Evolutionary conservation across 1,140 invertebrate genomes (phyloP), one percentile per base, ranked within the genome.

Genomic region (Macrotrachela quadricornifera): DNA sequence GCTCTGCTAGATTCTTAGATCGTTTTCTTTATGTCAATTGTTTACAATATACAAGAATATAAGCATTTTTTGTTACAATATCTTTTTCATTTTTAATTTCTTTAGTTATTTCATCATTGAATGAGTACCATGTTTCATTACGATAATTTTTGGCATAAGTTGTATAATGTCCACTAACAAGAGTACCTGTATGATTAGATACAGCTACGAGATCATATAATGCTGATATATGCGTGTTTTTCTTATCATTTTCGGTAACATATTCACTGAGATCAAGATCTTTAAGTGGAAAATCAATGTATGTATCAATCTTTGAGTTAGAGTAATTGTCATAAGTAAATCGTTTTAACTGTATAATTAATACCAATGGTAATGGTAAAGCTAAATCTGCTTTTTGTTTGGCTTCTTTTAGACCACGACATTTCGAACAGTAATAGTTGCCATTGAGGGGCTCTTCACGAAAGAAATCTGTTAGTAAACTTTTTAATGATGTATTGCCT

Each of bases 311-410:
- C 10, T 42, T 42, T 6, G 2, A 2, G 12, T 15, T 11, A 3
- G 12, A 42, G 10, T 42, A 42, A 1, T 4, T 64, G 50, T 63
- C 69, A 57, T 69, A 74, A 2, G 66, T 67, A 59, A 74, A 74
- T 43, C 72, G 57, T 57, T 74, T 74, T 43, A 74, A 61, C 43
- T 73, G 71, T 49, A 74, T 67, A 41, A 74, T 69, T 10, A 73
- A 59, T 15, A 73, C 59, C 42, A 60, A 59, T 6, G 71, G 71
- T 30, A 30, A 30, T 30, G 21, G 21, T 30, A 30, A 30, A 30
- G 21, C 8, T 30, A 30, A 30, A 30, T 30, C 21, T 30, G 21
- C 2, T 30, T 30, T 30, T 30, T 30, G 21, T 30, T 30, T 30
- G 3, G 21, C 21, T 30, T 30, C 8, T 30, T 30, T 2, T 4